Evolutionary conservation across 1,140 invertebrate genomes (phyloP).

Genomic region (Limonius californicus): DNA sequence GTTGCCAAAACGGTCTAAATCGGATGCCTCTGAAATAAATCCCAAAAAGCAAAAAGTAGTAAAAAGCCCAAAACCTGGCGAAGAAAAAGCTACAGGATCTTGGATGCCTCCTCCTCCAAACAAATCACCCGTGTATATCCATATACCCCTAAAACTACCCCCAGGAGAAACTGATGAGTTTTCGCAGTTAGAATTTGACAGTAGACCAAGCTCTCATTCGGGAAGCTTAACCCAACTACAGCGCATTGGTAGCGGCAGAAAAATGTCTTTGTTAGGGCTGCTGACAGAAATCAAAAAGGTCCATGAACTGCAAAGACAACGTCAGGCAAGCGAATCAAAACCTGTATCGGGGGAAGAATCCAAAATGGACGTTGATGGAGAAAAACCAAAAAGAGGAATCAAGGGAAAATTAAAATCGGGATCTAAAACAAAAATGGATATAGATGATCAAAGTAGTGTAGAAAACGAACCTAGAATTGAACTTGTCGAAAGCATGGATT

Average conservation of each 20-base stretch:
- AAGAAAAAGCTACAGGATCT: slow-evolving; percentile 8
- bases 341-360: too few relatives aligned
- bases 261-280: neutral
- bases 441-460: neutral
- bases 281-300: neutral
- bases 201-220: neutral
- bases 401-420: too few relatives aligned
- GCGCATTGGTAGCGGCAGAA: neutral
- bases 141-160: slow-evolving; percentile 44
- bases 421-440: neutral
- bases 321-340: too few relatives aligned
- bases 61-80: slow-evolving; percentile 8
- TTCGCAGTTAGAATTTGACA: slow-evolving; percentile 40
- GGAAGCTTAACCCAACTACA: neutral
- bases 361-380: neutral
- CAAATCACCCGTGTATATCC: slow-evolving; percentile 42
- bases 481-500: neutral
- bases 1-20: slow-evolving; percentile 18
- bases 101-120: slow-evolving; percentile 5
- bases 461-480: neutral
- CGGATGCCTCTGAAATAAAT: slow-evolving; percentile 9
- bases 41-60: slow-evolving; percentile 8
- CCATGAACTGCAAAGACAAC: neutral
- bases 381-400: neutral
- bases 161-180: slow-evolving; percentile 41